phyloP scores from a whole-genome alignment of 2,113 vertebrate species.

The Phyllostomus hastatus region DNA sequence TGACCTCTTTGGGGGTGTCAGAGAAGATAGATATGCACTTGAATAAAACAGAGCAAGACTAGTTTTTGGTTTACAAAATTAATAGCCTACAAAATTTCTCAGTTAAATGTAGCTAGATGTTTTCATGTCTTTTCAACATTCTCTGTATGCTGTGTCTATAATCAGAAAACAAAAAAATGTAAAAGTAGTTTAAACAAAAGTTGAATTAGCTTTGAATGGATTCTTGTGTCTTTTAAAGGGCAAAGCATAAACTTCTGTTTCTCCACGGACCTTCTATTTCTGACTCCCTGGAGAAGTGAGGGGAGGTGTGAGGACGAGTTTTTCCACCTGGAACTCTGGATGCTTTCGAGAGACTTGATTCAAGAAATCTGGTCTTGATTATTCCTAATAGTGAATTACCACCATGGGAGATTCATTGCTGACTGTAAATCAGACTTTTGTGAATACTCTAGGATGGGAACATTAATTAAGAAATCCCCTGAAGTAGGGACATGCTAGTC shows the following conservation, averaged over 20 bases:
- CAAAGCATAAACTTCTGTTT: not conserved
- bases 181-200: not conserved
- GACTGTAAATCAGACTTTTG: not conserved
- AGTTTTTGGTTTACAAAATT: not conserved
- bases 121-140: not conserved
- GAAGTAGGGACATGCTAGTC: not conserved
- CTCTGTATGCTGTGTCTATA: not conserved
- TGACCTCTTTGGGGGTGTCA: not conserved
- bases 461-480: not conserved
- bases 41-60: not conserved
- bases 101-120: not conserved
- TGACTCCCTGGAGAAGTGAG: not conserved
- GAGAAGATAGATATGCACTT: not conserved
- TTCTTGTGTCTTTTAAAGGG: not conserved
- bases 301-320: not conserved
- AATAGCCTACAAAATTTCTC: not conserved
- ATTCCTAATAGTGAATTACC: not conserved
- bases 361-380: not conserved
- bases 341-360: not conserved
- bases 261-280: not conserved
- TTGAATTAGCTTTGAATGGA: not conserved
- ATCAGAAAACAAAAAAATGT: not conserved
- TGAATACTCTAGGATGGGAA: not conserved
- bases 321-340: not conserved
- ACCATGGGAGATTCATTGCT: not conserved